A percentile compares a stretch with the other conserved stretches of the same genome.
Evolutionary conservation across 2,888 invertebrate species (phyloP).

Genomic region (Perithous albicinctus): DNA sequence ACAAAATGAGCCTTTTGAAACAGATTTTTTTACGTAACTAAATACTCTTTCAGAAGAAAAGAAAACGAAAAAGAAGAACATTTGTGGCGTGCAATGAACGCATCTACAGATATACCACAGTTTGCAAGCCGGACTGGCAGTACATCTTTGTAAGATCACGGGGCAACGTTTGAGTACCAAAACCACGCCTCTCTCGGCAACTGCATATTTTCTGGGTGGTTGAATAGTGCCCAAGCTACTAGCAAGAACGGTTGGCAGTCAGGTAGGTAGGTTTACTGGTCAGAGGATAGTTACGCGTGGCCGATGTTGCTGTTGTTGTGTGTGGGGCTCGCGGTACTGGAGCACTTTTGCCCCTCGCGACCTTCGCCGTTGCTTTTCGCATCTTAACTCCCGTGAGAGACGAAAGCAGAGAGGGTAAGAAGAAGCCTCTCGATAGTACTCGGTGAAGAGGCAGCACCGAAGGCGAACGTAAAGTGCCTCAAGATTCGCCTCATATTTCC

Average conservation of each 20-base stretch:
- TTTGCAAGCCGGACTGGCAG: constrained; percentile 7
- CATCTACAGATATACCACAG: not conserved
- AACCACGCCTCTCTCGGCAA: constrained; percentile 50
- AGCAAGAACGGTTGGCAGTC: constrained; percentile 31
- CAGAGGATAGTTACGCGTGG: constrained; percentile 48
- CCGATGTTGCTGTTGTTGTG: constrained; percentile 7
- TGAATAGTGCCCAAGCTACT: constrained; percentile 29
- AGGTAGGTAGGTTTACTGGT: constrained; percentile 40
- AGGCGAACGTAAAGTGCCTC: constrained; percentile 32
- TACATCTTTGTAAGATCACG: constrained; percentile 38
- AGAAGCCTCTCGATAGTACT: not conserved
- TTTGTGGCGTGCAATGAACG: constrained; percentile 6
- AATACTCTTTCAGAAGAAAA: constrained; percentile 16
- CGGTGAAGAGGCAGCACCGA: constrained; percentile 11
- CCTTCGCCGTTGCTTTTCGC: constrained; percentile 24
- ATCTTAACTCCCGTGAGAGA: not conserved
- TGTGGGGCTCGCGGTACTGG: constrained; percentile 1
- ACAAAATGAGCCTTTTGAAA: constrained; percentile 16
- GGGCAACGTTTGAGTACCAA: constrained; percentile 46
- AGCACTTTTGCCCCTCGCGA: constrained; percentile 33
- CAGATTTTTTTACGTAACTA: constrained; percentile 19
- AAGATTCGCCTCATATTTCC: constrained; percentile 40
- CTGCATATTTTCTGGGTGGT: constrained; percentile 58
- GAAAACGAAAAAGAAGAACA: constrained; percentile 11
- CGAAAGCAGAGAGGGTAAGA: constrained; percentile 23